A percentile compares a stretch with the other conserved stretches of the same genome.
Evolutionary conservation across 2,797 vertebrate genomes (phyloP).

Genomic region (Glyptemys insculpta): DNA sequence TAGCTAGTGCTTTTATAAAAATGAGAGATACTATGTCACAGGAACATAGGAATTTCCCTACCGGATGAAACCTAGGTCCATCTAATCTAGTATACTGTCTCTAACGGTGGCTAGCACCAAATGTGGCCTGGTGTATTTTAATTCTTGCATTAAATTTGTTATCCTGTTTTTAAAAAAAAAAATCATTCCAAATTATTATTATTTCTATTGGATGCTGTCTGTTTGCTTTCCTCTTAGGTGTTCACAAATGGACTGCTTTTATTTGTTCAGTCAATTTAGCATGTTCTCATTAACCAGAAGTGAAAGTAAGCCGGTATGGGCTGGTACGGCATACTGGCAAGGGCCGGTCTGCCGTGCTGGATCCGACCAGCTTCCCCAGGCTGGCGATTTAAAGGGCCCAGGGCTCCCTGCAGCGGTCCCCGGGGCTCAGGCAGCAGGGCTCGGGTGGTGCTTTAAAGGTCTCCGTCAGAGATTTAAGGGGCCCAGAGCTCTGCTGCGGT

Average conservation of each 20-base stretch:
- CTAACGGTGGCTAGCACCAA: neutral
- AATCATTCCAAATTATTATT: no score
- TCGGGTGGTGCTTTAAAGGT: no score
- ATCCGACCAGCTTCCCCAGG: no score
- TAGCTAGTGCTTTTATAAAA: neutral
- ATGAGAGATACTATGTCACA: neutral
- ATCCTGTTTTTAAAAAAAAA: neutral
- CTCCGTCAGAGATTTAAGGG: no score
- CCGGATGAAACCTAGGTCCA: neutral
- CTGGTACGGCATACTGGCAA: no score
- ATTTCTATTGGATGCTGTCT: neutral
- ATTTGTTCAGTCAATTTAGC: neutral
- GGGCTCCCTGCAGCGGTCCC: no score
- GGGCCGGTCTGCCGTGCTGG: no score
- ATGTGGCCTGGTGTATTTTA: neutral
- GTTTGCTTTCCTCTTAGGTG: neutral
- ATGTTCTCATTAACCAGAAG: neutral
- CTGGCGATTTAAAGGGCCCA: no score
- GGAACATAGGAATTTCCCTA: neutral
- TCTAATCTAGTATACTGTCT: neutral
- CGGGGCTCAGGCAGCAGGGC: no score
- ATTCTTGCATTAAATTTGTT: neutral
- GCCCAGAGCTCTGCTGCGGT: no score
- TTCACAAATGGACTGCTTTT: neutral
- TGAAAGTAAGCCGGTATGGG: no score